Conservation (phyloP, 2,888 invertebrate genomes). For the Noctua comes region DNA sequence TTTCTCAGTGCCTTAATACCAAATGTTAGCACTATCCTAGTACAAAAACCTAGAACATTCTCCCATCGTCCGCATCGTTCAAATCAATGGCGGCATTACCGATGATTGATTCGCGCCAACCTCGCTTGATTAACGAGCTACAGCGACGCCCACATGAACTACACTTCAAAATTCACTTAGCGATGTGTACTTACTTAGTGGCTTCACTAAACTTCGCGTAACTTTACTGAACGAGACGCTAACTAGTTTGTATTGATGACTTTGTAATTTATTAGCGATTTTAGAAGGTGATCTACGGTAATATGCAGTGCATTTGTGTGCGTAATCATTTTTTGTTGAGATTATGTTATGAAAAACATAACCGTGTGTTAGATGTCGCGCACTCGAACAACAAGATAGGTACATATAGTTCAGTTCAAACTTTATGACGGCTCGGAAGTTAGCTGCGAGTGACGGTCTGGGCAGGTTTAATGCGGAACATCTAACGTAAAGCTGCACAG, state of each 20-base stretch:
- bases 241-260: constrained; percentile 59
- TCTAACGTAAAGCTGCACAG: not conserved
- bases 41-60: constrained; percentile 16
- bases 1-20: not conserved
- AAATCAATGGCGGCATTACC: constrained; percentile 58
- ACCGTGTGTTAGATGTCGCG: not conserved
- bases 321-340: not conserved
- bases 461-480: not conserved
- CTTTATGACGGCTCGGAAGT: not conserved
- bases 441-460: not conserved
- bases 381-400: not conserved
- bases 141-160: constrained; percentile 68
- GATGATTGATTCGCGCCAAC: constrained; percentile 63
- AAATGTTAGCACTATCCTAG: not conserved
- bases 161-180: constrained; percentile 73
- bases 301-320: not conserved
- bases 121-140: constrained; percentile 75
- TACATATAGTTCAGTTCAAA: not conserved
- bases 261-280: constrained; percentile 51
- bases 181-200: constrained; percentile 61
- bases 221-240: constrained; percentile 49
- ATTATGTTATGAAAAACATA: not conserved
- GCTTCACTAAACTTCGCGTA: constrained; percentile 46
- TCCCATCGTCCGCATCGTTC: constrained; percentile 21
- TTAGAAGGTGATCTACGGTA: not conserved